Evolutionary conservation across 2,113 vertebrate genomes (phyloP), one percentile per base, ranked within the genome.

Genomic region (Leptodactylus fuscus): DNA sequence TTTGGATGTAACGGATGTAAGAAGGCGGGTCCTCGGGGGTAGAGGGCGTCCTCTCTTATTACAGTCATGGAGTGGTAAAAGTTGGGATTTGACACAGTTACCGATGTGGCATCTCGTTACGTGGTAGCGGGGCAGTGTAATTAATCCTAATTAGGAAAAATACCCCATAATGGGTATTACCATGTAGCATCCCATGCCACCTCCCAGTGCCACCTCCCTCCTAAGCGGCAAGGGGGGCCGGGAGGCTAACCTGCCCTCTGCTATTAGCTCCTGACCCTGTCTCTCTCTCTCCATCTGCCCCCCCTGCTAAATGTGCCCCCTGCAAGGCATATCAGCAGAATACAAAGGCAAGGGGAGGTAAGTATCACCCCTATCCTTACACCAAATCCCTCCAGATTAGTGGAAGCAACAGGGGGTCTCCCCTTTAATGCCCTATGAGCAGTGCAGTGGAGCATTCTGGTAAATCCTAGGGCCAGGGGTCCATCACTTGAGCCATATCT

Each of bases 351-450:
- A 1, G 20, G 32, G 41, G 18, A 7, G 24, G 36, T 9, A 13
- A 73, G 1, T 18, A 27, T 83, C 22, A n/a, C 46, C 83, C 44
- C 48, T 3, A 51, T 67, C 62, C 76, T 85, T 46, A 78, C 74
- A 85, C 83, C 29, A 79, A 24, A 70, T 85, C 83, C 83, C 83
- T 85, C 83, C 76, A 85, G 83, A 79, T 69, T 22, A 85, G 83
- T 71, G 83, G 32, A 38, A 80, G 62, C 51, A 53, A 55, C 12
- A 41, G 48, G 62, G 46, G 62, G 44, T 7, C 60, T 44, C 27
- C 71, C 29, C 20, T n/a, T 0, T 24, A 48, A 2, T 44, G 13
- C 60, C 41, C 44, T 29, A 34, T 27, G 12, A 29, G 80, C 20
- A 2, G n/a, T 29, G 16, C 10, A n/a, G 32, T 22, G 29, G 65